Conservation (phyloP, 2,113 vertebrate genomes). For the Leptosomus discolor region DNA sequence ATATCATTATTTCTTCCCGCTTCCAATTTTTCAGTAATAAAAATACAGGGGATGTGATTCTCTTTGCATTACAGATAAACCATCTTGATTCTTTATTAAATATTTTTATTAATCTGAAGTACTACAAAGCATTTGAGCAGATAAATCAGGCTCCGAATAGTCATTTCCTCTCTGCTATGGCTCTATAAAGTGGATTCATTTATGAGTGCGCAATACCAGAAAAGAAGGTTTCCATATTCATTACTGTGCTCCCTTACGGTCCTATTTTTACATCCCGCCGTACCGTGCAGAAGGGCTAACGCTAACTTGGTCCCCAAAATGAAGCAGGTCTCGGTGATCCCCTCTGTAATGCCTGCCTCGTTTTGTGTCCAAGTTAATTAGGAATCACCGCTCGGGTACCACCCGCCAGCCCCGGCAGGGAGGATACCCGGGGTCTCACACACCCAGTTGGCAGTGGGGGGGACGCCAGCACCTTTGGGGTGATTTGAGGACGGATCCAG, state of each 20-base stretch:
- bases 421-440: neutral
- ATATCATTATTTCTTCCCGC: conserved; percentile 63
- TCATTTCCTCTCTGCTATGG: conserved; percentile 26
- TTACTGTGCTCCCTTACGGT: neutral
- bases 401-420: neutral
- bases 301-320: neutral
- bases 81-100: conserved; percentile 75
- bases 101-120: conserved; percentile 74
- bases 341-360: neutral
- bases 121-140: conserved; percentile 35
- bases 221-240: conserved; percentile 8
- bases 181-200: conserved; percentile 51
- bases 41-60: conserved; percentile 70
- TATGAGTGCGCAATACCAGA: neutral
- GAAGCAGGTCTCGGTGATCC: too few relatives aligned
- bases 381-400: fast-evolving
- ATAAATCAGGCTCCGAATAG: conserved; percentile 49
- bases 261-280: neutral
- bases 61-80: conserved; percentile 71
- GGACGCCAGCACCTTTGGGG: neutral
- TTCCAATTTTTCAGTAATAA: conserved; percentile 72
- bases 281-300: fast-evolving
- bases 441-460: fast-evolving
- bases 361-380: neutral
- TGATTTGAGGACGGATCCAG: neutral